These are phyloP conservation scores for Coturnix japonica DNA, from an alignment of 2,113 vertebrate species.

Conservation along the genomic window DNA sequence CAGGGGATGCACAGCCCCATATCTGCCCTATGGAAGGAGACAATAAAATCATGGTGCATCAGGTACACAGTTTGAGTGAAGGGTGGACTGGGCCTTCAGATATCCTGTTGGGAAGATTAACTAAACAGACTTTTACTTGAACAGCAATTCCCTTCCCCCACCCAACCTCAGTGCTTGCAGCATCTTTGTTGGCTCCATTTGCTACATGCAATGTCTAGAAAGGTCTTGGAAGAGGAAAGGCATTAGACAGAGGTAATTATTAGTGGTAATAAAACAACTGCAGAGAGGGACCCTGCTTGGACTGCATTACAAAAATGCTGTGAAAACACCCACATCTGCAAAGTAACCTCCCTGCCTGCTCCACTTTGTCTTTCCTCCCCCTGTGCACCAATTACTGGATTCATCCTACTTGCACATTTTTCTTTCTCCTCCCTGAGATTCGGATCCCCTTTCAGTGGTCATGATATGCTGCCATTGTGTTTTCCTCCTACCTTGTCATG, in stretches of 20 bases:
- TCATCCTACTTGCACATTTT: neutral
- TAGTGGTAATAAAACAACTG: neutral
- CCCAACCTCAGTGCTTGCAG: neutral
- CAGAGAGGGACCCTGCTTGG: neutral
- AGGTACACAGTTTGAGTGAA: too few species aligned
- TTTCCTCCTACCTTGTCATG: neutral
- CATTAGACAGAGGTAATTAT: neutral
- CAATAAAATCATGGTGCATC: neutral
- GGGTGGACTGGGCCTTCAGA: neutral
- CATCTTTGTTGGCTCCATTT: neutral
- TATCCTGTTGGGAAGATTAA: neutral
- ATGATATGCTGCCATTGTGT: accelerated
- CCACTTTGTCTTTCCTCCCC: neutral
- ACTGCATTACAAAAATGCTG: neutral
- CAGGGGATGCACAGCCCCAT: neutral
- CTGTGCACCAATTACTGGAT: neutral
- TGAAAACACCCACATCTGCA: neutral
- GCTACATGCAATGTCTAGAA: neutral
- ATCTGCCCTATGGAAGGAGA: accelerated
- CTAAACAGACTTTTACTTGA: accelerated
- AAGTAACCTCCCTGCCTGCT: neutral
- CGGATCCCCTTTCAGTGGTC: neutral
- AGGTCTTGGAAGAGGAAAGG: neutral
- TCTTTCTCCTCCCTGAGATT: neutral
- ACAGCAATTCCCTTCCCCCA: neutral